phyloP scores from a whole-genome alignment of 2,797 vertebrate genomes.

The Thamnophis elegans region DNA sequence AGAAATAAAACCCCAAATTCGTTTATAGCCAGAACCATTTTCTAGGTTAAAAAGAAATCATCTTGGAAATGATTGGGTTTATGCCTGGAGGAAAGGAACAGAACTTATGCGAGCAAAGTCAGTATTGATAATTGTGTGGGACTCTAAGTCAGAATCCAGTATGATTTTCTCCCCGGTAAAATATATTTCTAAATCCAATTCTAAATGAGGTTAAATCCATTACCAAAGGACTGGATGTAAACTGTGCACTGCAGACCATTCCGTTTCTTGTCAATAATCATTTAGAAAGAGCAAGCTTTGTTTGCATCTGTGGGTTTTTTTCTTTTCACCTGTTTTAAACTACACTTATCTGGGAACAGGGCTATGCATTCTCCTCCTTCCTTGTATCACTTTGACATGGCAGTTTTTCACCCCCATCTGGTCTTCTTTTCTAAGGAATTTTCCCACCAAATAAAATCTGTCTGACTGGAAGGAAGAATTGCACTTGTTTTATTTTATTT shows the following conservation, averaged over 20 bases:
- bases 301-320: neutral
- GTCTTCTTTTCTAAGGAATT: neutral
- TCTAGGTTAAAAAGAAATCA: neutral
- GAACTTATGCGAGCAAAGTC: neutral
- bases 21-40: neutral
- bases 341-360: neutral
- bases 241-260: neutral
- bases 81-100: neutral
- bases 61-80: neutral
- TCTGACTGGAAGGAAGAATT: neutral
- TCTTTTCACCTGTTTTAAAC: neutral
- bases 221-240: neutral
- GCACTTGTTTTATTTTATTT: neutral
- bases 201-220: neutral
- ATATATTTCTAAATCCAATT: neutral
- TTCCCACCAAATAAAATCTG: neutral
- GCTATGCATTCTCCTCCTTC: neutral
- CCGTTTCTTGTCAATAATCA: neutral
- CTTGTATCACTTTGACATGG: neutral
- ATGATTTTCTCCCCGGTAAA: neutral
- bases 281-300: neutral
- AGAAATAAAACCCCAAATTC: conserved; percentile 7
- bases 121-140: neutral
- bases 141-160: neutral
- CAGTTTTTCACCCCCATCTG: neutral